Evolutionary conservation across 1,140 invertebrate genomes (phyloP), one percentile per base, ranked within the genome.

Genomic region (Caenorhabditis briggsae): DNA sequence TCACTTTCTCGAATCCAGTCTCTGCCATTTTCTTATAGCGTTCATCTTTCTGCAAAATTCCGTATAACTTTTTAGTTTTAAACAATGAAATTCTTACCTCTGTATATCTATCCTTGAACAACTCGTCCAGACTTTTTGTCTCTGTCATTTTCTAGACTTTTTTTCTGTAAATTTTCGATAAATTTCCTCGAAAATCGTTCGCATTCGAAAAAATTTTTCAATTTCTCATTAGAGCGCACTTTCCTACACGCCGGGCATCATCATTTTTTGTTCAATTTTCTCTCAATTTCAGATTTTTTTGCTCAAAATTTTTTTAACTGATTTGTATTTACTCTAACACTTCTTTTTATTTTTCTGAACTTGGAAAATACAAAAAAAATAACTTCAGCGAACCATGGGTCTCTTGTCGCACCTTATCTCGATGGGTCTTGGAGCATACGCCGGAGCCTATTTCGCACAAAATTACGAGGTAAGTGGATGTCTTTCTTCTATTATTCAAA

Each of bases 391-490:
- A 56, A 58, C n/a, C 25, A 83, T 83, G 82, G 82, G 82, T 64
- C 18, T 83, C 41, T 59, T 83, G 25, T 83, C 82, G 23, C 82
- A 83, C 23, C 53, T 83, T 14, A 5, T 83, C 53, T n/a, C 82
- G 48, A 43, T 83, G 58, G 33, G 82, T 16, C 55, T 83, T 12
- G 82, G 82, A 58, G 55, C 82, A 16, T 83, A 83, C 43, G 82
- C 55, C 18, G 82, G 82, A 7, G 82, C 58, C 53, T 83, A 83
- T 46, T 83, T 83, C 20, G 82, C 82, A 83, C 82, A 83, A 43
- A 83, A 83, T 83, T 83, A 83, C 18, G 82, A 83, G 55, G 82
- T 83, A 0, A 11, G 53, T 33, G 1, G 3, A 1, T 33, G 14
- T 82, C 48, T 48, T 18, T 12, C 3, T 23, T 2, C 1, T 48